These are phyloP conservation scores for Heteromurus nitidus DNA, from an alignment of 2,888 invertebrate species.

Conservation along the genomic window DNA sequence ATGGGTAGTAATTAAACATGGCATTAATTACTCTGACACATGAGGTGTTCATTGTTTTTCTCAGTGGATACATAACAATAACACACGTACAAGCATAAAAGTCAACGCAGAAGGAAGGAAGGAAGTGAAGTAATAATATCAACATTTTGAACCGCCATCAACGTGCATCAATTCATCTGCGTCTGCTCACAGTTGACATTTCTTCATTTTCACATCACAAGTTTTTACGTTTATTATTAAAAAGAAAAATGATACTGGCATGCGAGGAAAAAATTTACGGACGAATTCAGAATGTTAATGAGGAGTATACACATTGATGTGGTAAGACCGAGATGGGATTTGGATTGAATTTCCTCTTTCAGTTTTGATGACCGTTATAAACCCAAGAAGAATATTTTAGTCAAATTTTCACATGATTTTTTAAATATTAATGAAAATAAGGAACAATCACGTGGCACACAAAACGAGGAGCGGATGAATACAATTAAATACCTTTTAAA, in stretches of 20 bases:
- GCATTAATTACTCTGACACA: constrained; percentile 52
- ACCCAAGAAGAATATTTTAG: not conserved
- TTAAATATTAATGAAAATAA: no score
- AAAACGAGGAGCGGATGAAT: not conserved
- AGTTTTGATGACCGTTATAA: no score
- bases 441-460: not conserved
- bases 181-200: not conserved
- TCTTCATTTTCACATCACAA: not conserved
- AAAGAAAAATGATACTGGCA: no score
- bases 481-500: not conserved
- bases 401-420: constrained; percentile 28
- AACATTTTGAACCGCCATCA: not conserved
- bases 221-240: not conserved
- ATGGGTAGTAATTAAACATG: constrained; percentile 36
- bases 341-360: not conserved
- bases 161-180: not conserved
- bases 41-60: constrained; percentile 47
- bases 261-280: no score
- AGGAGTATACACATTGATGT: not conserved
- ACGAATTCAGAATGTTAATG: constrained; percentile 1
- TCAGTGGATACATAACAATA: not conserved
- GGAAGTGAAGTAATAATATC: constrained; percentile 43
- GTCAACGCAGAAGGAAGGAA: constrained; percentile 40
- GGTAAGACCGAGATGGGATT: not conserved
- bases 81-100: constrained; percentile 29